A percentile compares a stretch with the other conserved stretches of the same genome.
Conservation (phyloP, 2,888 invertebrate species). For the Troides helena region DNA sequence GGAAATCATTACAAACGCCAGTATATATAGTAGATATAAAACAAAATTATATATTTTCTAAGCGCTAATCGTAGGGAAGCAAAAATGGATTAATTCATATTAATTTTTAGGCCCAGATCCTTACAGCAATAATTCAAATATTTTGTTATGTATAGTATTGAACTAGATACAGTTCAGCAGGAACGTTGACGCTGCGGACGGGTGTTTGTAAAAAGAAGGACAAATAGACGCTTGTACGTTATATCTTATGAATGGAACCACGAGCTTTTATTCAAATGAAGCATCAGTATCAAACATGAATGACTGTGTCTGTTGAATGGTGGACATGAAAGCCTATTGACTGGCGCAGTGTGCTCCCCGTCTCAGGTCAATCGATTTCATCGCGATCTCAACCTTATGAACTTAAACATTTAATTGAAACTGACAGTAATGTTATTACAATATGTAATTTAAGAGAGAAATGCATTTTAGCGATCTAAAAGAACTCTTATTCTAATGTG, state of each 20-base stretch:
- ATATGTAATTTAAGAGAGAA: conserved; percentile 1
- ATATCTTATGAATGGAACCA: conserved; percentile 40
- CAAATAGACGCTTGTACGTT: conserved; percentile 9
- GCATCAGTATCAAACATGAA: conserved; percentile 50
- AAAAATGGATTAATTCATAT: too few species aligned
- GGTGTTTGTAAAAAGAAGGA: conserved; percentile 8
- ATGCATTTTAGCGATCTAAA: conserved; percentile 16
- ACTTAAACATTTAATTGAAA: conserved; percentile 29
- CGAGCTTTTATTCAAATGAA: conserved; percentile 43
- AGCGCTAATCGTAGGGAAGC: too few species aligned
- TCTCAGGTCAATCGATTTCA: conserved; percentile 5
- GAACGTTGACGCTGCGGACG: not conserved
- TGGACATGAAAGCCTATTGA: conserved; percentile 57
- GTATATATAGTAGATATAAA: too few species aligned
- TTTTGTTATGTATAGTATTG: too few species aligned
- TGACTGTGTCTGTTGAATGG: conserved; percentile 61
- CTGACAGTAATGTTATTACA: conserved; percentile 17
- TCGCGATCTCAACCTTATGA: conserved; percentile 31
- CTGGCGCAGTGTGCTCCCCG: conserved; percentile 44
- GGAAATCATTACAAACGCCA: too few species aligned
- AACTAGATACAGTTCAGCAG: not conserved
- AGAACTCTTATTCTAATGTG: conserved; percentile 5
- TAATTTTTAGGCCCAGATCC: too few species aligned
- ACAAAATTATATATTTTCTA: too few species aligned
- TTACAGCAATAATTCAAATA: too few species aligned